Conservation (phyloP, 2,113 vertebrate genomes). For the Marmota monax region DNA sequence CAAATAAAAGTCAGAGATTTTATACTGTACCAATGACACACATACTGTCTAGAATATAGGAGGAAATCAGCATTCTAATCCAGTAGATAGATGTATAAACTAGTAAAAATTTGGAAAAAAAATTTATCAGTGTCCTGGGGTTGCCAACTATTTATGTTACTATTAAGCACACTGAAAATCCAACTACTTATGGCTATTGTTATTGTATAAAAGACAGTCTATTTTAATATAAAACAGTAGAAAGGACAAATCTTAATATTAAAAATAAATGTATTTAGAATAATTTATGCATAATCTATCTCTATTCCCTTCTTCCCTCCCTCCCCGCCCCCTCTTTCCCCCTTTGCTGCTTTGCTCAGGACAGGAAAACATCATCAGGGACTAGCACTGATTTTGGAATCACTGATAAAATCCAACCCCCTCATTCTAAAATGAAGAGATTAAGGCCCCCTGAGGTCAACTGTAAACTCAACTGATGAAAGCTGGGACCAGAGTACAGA, state of each 20-base stretch:
- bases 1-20: conserved; percentile 5
- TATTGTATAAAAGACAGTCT: background rate
- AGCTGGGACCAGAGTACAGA: background rate
- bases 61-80: background rate
- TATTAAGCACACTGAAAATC: conserved; percentile 29
- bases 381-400: background rate
- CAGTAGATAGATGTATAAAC: background rate
- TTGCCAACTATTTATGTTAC: background rate
- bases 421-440: background rate
- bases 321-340: background rate
- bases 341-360: background rate
- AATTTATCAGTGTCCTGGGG: background rate
- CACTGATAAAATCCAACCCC: background rate
- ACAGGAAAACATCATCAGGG: background rate
- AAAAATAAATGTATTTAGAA: conserved; percentile 51
- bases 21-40: background rate
- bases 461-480: background rate
- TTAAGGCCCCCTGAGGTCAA: background rate
- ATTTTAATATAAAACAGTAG: conserved; percentile 21
- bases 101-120: background rate
- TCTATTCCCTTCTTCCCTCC: background rate
- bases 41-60: background rate
- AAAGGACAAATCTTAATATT: conserved; percentile 50
- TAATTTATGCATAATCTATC: background rate
- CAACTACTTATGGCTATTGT: background rate